Base-by-base conservation (phyloP, 1,140 invertebrate genomes). In the Kradibia gibbosae region DNA sequence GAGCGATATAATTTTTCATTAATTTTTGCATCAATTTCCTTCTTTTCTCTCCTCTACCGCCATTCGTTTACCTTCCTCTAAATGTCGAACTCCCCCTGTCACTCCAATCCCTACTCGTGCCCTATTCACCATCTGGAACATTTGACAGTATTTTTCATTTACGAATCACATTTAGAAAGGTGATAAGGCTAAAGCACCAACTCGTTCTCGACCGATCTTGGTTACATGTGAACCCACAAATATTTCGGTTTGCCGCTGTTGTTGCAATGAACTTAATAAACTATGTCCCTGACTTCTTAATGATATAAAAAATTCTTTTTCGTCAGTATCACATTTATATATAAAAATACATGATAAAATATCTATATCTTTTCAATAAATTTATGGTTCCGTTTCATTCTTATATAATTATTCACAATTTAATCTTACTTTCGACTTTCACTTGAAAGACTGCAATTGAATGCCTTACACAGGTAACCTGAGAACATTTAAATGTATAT, bases 381-480 rank as follows among this genome's bases (percentile, higher is more conserved):
- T 67, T 67, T 67, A 67, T 67, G 36, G 8, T 39, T 39, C 62
- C 62, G 34, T 1, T 39, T 4, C 34, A 8, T 22, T 22, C 3
- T 36, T 67, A 67, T 67, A 34, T 22, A 36, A 34, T 20, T 4
- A 39, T 67, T 39, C 34, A 17, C 62, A 5, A 39, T 67, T 36
- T 67, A 67, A 67, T 67, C 62, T 67, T 36, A 39, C 62, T 67
- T 67, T 39, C 34, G 62, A n/a, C 34, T 36, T 67, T 67, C 39
- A 67, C 62, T 17, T n/a, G 20, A 67, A 67, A 39, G 2, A 8
- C 62, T 22, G 20, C 34, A 67, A 17, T 67, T 67, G 20, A 5
- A 15, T 36, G 4, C 22, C 4, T 13, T 7, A n/a, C n/a, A n/a
- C n/a, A n/a, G 10, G 57, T 60, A 62, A 62, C 15, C 17, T 4